Evolutionary conservation across 2,797 vertebrate species (phyloP), one percentile per base, ranked within the genome.

Genomic region (Malacoraja senta): DNA sequence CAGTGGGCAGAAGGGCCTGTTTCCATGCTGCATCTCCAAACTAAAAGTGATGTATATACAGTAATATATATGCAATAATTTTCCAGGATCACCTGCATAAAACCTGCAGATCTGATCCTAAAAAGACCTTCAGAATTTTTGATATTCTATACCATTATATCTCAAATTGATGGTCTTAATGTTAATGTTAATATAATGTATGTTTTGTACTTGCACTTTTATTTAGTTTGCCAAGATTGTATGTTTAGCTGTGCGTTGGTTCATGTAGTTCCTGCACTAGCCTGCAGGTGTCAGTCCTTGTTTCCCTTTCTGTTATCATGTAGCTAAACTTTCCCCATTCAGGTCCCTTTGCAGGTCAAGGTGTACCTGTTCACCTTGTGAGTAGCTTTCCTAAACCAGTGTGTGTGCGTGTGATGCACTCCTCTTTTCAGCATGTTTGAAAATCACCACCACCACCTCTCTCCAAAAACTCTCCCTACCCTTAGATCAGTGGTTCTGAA

Each of bases 261-360:
- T 76, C 24, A 19, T 26, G 17, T 58, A 3, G 2, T 58, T 19
- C 35, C 72, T 53, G 38, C 29, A 58, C 38, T 35, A 92, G 53
- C 44, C 71, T 92, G 35, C 71, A 76, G 53, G n/a, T 53, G 74
- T 95, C 94, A 94, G 21, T 24, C 0, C 29, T 83, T 94, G 93
- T 95, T 93, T 95, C 26, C 95, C 94, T 94, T 95, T 93, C 95
- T 71, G 93, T 93, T 95, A 93, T 95, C 93, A 95, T 32, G 93
- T 94, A 96, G 96, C 94, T 91, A 95, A 95, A 94, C 94, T 95
- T 93, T 94, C 96, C 93, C 94, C 93, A 93, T 94, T 95, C 93
- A 95, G 94, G 26, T 94, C 94, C 61, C 94, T 94, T 93, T 94
- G 95, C 80, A 96, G 96, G 96, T 95, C 95, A 76, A 96, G 96